Evolutionary conservation across 2,888 invertebrate genomes (phyloP).

Genomic region (Drosophila merina): DNA sequence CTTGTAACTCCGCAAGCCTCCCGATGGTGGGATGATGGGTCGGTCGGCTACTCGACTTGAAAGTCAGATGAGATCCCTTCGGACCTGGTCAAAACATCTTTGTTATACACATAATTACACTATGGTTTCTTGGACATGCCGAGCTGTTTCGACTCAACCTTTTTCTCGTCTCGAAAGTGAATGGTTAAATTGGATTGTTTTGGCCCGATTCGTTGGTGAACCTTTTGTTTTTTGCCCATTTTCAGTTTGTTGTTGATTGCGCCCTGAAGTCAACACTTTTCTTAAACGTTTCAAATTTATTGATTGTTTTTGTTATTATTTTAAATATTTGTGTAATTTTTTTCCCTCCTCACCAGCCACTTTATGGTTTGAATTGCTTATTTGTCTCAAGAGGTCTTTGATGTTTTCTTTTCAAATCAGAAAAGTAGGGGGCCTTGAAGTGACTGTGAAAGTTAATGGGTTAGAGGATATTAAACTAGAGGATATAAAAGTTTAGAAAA

Average conservation of each 20-base stretch:
- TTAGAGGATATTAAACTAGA: neutral
- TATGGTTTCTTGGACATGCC: slow-evolving; percentile 40
- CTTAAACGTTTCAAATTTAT: slow-evolving; percentile 65
- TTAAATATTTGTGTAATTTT: slow-evolving; percentile 61
- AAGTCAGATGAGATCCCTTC: slow-evolving; percentile 32
- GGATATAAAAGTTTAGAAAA: neutral
- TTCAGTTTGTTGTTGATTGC: slow-evolving; percentile 62
- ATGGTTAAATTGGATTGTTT: slow-evolving; percentile 36
- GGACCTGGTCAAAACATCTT: slow-evolving; percentile 41
- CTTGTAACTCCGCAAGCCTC: neutral
- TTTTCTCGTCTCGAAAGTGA: slow-evolving; percentile 44
- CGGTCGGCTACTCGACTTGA: slow-evolving; percentile 45
- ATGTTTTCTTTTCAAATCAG: slow-evolving; percentile 38
- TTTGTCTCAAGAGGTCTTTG: slow-evolving; percentile 31
- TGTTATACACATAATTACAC: slow-evolving; percentile 66
- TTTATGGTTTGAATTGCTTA: slow-evolving; percentile 46
- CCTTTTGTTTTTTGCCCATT: slow-evolving; percentile 50
- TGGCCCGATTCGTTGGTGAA: slow-evolving; percentile 39
- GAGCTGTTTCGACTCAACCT: slow-evolving; percentile 25
- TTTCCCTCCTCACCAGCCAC: slow-evolving; percentile 23
- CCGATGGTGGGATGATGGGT: slow-evolving; percentile 26
- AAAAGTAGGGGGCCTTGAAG: slow-evolving; percentile 35
- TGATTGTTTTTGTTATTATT: slow-evolving; percentile 63
- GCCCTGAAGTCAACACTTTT: slow-evolving; percentile 61
- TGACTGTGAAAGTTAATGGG: slow-evolving; percentile 32